phyloP scores from a whole-genome alignment of 2,113 vertebrate species.

The Tragelaphus buxtoni region DNA sequence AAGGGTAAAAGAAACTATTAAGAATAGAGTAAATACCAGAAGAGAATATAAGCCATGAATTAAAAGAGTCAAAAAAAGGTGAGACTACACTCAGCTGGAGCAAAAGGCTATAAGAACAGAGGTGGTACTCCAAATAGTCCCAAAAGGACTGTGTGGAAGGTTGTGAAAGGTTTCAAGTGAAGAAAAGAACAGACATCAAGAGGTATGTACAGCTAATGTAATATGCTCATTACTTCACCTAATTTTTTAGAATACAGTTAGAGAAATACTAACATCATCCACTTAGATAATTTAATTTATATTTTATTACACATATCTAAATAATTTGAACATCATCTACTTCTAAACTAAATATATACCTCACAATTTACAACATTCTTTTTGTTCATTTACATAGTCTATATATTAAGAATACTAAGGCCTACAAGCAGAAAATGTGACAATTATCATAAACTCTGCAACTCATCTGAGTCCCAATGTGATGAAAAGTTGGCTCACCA shows the following conservation, averaged over 20 bases:
- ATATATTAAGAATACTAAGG: not conserved
- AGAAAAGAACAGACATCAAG: conserved; percentile 1
- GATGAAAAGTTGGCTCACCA: not conserved
- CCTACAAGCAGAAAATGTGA: not conserved
- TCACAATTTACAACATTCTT: not conserved
- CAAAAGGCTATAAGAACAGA: not conserved
- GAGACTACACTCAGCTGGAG: not conserved
- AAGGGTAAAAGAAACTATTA: not conserved
- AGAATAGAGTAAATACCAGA: not conserved
- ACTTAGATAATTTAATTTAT: not conserved
- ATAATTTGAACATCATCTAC: not conserved
- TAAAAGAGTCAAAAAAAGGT: not conserved
- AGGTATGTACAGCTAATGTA: not conserved
- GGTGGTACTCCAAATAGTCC: not conserved
- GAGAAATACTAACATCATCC: not conserved
- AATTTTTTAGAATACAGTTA: not conserved
- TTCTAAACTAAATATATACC: not conserved
- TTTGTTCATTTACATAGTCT: not conserved
- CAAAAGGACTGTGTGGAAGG: not conserved
- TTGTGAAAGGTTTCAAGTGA: not conserved
- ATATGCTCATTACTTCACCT: not conserved
- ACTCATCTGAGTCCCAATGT: not conserved
- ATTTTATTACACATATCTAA: conserved; percentile 1
- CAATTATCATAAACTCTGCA: not conserved
- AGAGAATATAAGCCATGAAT: not conserved